Conservation (phyloP, 2,113 vertebrate genomes). For the Apistogramma diplotaenia region DNA sequence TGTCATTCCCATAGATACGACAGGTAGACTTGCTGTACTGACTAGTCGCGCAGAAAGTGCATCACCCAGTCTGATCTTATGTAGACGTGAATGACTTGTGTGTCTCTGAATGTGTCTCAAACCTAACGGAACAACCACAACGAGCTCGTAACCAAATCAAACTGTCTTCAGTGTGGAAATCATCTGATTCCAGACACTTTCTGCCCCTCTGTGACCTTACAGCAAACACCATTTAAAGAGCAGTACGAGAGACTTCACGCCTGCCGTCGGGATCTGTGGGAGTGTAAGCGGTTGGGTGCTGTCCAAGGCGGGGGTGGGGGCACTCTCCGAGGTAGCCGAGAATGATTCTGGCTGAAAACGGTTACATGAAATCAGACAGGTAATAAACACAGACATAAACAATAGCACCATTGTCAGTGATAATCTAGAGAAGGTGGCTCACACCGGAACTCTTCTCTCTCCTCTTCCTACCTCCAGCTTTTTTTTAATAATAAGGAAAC, state of each 20-base stretch:
- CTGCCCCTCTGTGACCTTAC: background rate
- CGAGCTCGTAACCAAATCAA: background rate
- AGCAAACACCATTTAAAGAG: background rate
- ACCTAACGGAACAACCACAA: too few species aligned
- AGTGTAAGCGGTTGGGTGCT: conserved; percentile 15
- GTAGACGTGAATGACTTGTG: background rate
- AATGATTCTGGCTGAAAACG: conserved; percentile 59
- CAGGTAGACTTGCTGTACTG: background rate
- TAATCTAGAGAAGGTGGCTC: conserved; percentile 45
- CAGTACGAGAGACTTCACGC: background rate
- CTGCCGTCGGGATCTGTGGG: background rate
- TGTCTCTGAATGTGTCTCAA: too few species aligned
- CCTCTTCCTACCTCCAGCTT: conserved; percentile 19
- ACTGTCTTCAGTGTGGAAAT: background rate
- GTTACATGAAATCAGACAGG: conserved; percentile 24
- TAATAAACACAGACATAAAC: conserved; percentile 63
- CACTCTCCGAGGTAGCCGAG: conserved; percentile 83
- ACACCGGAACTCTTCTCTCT: conserved; percentile 27
- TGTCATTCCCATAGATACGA: background rate
- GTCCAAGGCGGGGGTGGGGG: background rate
- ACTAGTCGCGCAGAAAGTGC: background rate
- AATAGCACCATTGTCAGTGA: conserved; percentile 84
- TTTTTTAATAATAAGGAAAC: conserved; percentile 3
- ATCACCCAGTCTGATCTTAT: background rate
- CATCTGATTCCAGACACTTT: too few species aligned